Conservation (phyloP, 2,113 vertebrate genomes). For the Petrocephalus zakoni region DNA sequence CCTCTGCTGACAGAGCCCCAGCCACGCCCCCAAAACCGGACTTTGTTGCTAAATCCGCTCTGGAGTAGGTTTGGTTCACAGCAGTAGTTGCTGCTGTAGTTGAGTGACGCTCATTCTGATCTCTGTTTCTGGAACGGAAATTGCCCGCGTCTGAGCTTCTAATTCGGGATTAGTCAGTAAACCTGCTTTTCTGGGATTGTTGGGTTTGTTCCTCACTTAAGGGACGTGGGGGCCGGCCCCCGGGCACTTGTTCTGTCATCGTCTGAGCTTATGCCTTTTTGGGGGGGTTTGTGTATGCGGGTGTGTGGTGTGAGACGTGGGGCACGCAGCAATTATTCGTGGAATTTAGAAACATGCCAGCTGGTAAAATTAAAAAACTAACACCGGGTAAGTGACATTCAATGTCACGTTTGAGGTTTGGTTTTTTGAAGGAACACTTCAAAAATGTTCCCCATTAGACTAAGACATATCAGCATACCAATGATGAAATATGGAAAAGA, state of each 20-base stretch:
- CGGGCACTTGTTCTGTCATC: too few relatives aligned
- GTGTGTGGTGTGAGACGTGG: not conserved
- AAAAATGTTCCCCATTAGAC: not conserved
- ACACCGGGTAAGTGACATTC: not conserved
- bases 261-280: not conserved
- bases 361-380: not conserved
- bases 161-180: not conserved
- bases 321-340: not conserved
- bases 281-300: not conserved
- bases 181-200: not conserved
- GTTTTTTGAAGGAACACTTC: not conserved
- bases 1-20: too few relatives aligned
- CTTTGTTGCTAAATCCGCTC: not conserved
- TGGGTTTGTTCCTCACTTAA: not conserved
- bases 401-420: not conserved
- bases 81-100: not conserved
- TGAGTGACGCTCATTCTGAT: not conserved
- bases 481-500: not conserved
- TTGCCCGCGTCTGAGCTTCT: not conserved
- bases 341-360: not conserved
- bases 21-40: too few relatives aligned
- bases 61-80: not conserved
- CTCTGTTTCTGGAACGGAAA: not conserved
- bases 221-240: not conserved
- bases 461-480: not conserved